These are phyloP conservation scores for Notothenia coriiceps DNA, from an alignment of 2,113 vertebrate species.

Conservation along the genomic window DNA sequence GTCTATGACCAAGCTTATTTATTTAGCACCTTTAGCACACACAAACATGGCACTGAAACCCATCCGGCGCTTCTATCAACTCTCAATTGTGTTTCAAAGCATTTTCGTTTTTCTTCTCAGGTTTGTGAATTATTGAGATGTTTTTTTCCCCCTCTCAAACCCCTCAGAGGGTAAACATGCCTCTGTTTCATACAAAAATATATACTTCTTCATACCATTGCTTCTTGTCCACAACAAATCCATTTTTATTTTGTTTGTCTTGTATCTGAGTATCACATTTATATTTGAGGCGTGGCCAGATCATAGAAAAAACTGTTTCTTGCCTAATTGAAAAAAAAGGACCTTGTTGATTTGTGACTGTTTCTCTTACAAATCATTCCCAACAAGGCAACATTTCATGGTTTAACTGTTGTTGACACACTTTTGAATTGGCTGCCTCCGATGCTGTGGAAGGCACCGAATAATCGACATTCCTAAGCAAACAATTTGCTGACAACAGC, in stretches of 20 bases:
- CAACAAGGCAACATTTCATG: constrained; percentile 38
- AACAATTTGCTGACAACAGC: constrained; percentile 69
- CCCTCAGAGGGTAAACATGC: constrained; percentile 50
- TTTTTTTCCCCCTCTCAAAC: constrained; percentile 58
- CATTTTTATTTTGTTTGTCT: constrained; percentile 21
- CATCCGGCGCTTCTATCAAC: constrained; percentile 5
- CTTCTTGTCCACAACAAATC: constrained; percentile 44
- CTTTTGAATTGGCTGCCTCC: constrained; percentile 60
- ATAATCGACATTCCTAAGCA: constrained; percentile 66
- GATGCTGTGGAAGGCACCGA: constrained; percentile 29
- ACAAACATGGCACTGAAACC: constrained; percentile 4
- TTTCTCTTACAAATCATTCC: constrained; percentile 54
- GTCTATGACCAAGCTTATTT: no score
- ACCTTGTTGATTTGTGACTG: constrained; percentile 30
- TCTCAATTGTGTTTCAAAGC: constrained; percentile 34
- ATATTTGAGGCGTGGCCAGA: constrained; percentile 9
- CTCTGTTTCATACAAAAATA: constrained; percentile 66
- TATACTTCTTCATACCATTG: constrained; percentile 34
- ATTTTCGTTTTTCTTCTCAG: constrained; percentile 24
- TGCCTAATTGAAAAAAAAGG: constrained; percentile 42
- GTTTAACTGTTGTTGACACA: constrained; percentile 68
- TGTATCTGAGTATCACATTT: not conserved
- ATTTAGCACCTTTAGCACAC: no score
- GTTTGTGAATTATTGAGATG: constrained; percentile 68
- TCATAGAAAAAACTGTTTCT: constrained; percentile 33